Conservation (phyloP, 2,797 vertebrate genomes). For the Stomatorhinus walkeri region DNA sequence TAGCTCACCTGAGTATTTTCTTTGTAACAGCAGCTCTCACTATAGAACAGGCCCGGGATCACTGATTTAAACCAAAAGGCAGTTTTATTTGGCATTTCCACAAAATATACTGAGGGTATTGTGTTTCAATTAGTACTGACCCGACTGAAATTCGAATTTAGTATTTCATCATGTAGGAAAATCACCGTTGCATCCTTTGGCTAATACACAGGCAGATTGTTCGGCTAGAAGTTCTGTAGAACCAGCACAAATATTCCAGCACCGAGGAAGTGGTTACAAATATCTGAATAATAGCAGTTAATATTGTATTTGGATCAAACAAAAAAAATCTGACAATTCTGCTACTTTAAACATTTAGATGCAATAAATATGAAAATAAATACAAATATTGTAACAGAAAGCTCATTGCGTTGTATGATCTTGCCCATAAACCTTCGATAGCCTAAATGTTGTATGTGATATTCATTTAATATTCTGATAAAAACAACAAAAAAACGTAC, state of each 20-base stretch:
- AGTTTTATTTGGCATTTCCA: background rate
- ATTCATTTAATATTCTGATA: background rate
- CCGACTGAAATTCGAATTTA: background rate
- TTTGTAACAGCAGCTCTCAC: background rate
- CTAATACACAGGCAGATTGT: background rate
- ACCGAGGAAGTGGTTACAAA: background rate
- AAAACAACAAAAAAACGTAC: background rate
- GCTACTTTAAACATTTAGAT: background rate
- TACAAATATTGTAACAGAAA: background rate
- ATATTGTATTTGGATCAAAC: background rate
- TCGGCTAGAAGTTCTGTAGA: background rate
- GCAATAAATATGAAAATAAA: constrained; percentile 20
- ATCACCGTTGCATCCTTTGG: background rate
- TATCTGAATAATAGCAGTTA: background rate
- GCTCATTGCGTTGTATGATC: background rate
- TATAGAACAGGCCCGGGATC: background rate
- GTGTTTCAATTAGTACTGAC: background rate
- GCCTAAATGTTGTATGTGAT: background rate
- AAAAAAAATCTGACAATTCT: background rate
- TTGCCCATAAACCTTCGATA: background rate
- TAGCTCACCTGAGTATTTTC: background rate
- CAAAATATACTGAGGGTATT: background rate
- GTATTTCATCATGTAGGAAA: background rate
- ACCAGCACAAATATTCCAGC: background rate
- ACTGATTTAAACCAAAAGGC: background rate